Evolutionary conservation across 1,140 invertebrate genomes (phyloP).

Genomic region (Zaprionus davidi): DNA sequence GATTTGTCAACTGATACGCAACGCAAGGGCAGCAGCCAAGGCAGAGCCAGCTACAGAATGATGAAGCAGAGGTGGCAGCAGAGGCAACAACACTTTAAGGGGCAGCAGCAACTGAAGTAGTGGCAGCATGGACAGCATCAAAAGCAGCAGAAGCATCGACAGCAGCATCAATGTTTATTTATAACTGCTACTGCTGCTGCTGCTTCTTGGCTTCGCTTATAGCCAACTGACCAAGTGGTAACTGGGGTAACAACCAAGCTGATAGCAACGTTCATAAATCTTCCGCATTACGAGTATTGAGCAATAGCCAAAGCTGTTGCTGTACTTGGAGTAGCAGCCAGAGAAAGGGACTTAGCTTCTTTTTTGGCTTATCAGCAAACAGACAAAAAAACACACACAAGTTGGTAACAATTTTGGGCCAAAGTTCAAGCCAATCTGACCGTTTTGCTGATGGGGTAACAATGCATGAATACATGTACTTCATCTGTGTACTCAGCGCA

Average conservation of each 20-base stretch:
- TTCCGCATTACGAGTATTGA: constrained; percentile 40
- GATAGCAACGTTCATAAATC: constrained; percentile 46
- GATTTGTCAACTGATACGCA: constrained; percentile 71
- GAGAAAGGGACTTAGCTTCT: neutral
- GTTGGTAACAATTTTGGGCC: too few species aligned
- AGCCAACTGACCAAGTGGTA: constrained; percentile 1
- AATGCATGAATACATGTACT: too few species aligned
- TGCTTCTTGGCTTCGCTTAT: constrained; percentile 15
- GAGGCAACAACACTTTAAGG: too few species aligned
- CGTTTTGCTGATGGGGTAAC: too few species aligned
- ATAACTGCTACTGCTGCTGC: constrained; percentile 30
- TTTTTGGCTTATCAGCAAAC: too few species aligned
- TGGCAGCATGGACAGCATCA: too few species aligned
- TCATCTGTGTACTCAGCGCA: too few species aligned
- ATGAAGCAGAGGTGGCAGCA: too few species aligned
- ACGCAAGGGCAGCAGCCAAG: neutral
- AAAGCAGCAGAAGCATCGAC: neutral
- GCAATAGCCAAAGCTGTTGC: constrained; percentile 31
- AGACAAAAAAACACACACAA: too few species aligned
- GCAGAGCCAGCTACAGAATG: neutral
- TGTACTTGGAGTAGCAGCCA: constrained; percentile 12
- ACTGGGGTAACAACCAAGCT: constrained; percentile 21
- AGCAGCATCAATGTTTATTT: constrained; percentile 40
- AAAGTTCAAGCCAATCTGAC: too few species aligned
- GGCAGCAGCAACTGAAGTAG: too few species aligned